Conservation (phyloP, 2,888 invertebrate species). For the Thymelicus lineola region DNA sequence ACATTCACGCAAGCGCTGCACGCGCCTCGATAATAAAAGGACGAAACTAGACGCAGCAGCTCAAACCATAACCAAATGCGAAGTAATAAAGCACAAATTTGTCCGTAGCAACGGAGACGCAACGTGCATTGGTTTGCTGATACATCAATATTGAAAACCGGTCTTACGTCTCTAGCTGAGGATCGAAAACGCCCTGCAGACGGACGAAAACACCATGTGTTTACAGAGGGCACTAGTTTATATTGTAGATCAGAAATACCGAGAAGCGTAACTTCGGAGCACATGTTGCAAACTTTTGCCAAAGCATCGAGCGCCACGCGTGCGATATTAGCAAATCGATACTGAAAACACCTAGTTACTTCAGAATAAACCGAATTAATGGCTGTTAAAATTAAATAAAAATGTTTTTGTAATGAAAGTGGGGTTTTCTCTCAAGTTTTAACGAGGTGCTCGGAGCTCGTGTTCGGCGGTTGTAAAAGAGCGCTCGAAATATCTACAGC, state of each 20-base stretch:
- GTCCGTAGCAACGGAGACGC: constrained; percentile 54
- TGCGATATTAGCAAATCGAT: constrained; percentile 19
- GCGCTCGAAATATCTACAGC: constrained; percentile 42
- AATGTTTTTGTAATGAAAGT: constrained; percentile 47
- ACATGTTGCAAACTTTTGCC: constrained; percentile 69
- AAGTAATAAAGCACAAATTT: constrained; percentile 66
- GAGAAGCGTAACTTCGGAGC: constrained; percentile 63
- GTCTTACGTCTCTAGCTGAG: constrained; percentile 71
- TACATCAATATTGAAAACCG: constrained; percentile 77
- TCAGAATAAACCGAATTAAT: constrained; percentile 48
- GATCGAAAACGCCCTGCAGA: constrained; percentile 68
- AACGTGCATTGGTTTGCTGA: constrained; percentile 74
- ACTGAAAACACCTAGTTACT: constrained; percentile 35
- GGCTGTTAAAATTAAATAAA: constrained; percentile 48
- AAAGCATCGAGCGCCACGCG: constrained; percentile 18
- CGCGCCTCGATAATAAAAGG: constrained; percentile 57
- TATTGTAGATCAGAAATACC: constrained; percentile 66
- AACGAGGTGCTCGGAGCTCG: constrained; percentile 52
- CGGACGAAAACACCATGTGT: constrained; percentile 70
- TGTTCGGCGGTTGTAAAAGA: constrained; percentile 55
- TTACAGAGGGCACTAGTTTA: constrained; percentile 67
- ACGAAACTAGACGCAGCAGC: constrained; percentile 42
- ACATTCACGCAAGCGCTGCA: constrained; percentile 57
- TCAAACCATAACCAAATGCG: constrained; percentile 59
- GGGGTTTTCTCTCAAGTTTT: constrained; percentile 54